Conservation (phyloP, 2,113 vertebrate species). For the Sebastes schlegelii region DNA sequence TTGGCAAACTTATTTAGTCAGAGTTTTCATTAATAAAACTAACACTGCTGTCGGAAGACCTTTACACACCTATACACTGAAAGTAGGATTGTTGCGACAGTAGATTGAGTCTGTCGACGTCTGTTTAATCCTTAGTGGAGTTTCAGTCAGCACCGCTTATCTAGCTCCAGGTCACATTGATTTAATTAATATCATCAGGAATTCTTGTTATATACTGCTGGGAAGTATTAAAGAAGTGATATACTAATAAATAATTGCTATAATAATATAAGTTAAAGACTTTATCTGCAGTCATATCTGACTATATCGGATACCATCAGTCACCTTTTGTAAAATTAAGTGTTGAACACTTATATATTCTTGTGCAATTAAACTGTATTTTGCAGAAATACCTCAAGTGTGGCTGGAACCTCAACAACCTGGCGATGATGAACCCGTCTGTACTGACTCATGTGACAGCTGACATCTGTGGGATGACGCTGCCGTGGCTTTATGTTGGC, state of each 20-base stretch:
- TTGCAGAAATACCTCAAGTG: constrained; percentile 93
- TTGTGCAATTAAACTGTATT: neutral
- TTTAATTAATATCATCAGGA: neutral
- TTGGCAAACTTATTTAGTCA: too few relatives aligned
- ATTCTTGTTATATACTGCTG: neutral
- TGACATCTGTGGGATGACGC: constrained; percentile 98
- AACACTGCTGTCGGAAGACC: too few relatives aligned
- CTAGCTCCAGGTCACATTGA: neutral
- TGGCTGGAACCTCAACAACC: constrained; percentile 99
- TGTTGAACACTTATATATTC: neutral
- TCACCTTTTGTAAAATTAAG: neutral
- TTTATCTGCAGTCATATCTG: neutral
- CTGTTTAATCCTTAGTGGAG: too few relatives aligned
- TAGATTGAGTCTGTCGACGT: too few relatives aligned
- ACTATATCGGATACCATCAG: neutral
- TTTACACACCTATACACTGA: too few relatives aligned
- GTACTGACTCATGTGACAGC: constrained; percentile 97
- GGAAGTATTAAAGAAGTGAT: neutral
- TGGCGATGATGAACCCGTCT: constrained; percentile 98
- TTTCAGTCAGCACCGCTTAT: neutral
- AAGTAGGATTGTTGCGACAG: too few relatives aligned
- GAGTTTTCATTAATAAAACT: too few relatives aligned
- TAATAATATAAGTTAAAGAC: neutral
- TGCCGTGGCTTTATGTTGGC: constrained; percentile 98
- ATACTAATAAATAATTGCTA: neutral